Evolutionary conservation across 2,888 invertebrate genomes (phyloP), one percentile per base, ranked within the genome.

Genomic region (Digitonthophagus gazella): DNA sequence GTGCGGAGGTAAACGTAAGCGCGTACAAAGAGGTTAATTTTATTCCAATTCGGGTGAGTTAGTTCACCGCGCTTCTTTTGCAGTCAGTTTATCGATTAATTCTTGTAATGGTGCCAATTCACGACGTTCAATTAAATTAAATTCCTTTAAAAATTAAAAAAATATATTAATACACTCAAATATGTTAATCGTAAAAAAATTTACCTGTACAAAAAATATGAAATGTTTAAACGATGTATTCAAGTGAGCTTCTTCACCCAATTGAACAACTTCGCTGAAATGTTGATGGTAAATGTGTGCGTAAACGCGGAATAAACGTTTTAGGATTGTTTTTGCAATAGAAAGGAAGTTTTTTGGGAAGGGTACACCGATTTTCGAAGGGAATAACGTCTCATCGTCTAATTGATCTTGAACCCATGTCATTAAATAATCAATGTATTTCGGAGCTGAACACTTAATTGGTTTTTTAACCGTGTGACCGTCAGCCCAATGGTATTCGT

Each of bases 181-280:
- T 22, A 15, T 5, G 54, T 65, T 11, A 55, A 2, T 14, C 28
- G 3, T 58, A 19, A 16, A 63, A 14, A 71, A 44, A 66, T 20
- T 19, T 78, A 91, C 95, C 87, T 95, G 94, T 72, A 96, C 96
- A 81, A 97, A 97, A 86, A 97, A 98, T 81, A 99, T 98, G 84
- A 99, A 99, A 86, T 99, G 99, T 83, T 99, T 99, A 86, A 99
- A 99, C 76, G 97, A 97, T 71, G 99, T 99, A 85, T 99, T 99
- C 77, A 99, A 90, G 84, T 99, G 99, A 67, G 98, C 98, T 84
- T 98, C 98, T 84, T 99, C 98, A 67, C 97, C 96, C 69, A 99
- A 88, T 83, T 97, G 95, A 68, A 98, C 97, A 73, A 99, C 97
- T 86, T 98, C 95, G 68, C 94, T 92, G 85, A 99, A 98, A 86